These are phyloP conservation scores for Gymnodraco acuticeps DNA, from an alignment of 2,797 vertebrate species.

Conservation along the genomic window DNA sequence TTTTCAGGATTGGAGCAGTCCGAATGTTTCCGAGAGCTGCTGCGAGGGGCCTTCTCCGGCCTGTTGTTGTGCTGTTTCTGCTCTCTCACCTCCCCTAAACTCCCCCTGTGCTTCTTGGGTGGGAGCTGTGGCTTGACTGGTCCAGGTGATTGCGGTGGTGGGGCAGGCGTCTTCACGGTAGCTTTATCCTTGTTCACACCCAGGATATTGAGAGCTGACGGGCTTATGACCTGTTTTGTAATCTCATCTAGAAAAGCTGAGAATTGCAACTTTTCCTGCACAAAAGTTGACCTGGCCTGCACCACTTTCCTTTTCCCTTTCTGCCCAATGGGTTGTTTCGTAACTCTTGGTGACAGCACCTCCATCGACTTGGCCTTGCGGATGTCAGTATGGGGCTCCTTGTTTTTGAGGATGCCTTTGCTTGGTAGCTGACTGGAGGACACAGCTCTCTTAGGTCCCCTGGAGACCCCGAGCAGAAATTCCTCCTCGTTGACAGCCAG, in stretches of 20 bases:
- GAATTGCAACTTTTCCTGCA: slow-evolving; percentile 86
- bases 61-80: slow-evolving; percentile 53
- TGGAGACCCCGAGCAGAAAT: slow-evolving; percentile 68
- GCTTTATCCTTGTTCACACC: slow-evolving; percentile 71
- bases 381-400: slow-evolving; percentile 71
- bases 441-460: slow-evolving; percentile 76
- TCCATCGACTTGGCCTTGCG: slow-evolving; percentile 88
- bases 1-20: slow-evolving; percentile 62
- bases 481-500: slow-evolving; percentile 77
- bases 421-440: slow-evolving; percentile 79
- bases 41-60: slow-evolving; percentile 44
- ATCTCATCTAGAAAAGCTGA: slow-evolving; percentile 91
- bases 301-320: slow-evolving; percentile 62
- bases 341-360: slow-evolving; percentile 81
- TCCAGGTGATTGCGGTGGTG: slow-evolving; percentile 24
- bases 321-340: slow-evolving; percentile 51
- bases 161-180: slow-evolving; percentile 24
- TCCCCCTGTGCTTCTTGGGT: slow-evolving; percentile 67
- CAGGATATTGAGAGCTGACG: slow-evolving; percentile 81
- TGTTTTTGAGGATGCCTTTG: slow-evolving; percentile 87
- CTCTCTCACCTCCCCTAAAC: slow-evolving; percentile 48
- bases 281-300: slow-evolving; percentile 65
- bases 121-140: slow-evolving; percentile 77
- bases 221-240: slow-evolving; percentile 87
- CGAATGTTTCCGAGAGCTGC: slow-evolving; percentile 56